Percentiles rank a stretch among this genome's conserved stretches.
Evolutionary conservation across 2,113 vertebrate species (phyloP).

Genomic region (Eleginops maclovinus): DNA sequence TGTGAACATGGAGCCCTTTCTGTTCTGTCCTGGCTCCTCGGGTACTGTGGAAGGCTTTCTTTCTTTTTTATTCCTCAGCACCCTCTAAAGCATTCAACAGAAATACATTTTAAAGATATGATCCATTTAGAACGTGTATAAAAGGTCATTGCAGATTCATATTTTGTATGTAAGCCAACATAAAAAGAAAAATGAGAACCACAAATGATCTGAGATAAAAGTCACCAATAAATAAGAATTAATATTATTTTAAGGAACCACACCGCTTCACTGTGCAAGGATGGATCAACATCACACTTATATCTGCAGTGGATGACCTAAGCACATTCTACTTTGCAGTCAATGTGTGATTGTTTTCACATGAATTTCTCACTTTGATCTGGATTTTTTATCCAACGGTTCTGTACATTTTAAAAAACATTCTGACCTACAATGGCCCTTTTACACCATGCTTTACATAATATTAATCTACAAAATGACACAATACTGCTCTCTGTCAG

Average conservation of each 20-base stretch:
- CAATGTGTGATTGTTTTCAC: background rate
- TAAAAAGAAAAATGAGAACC: no score
- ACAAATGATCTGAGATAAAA: background rate
- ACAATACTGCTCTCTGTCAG: background rate
- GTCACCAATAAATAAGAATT: no score
- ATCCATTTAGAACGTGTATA: background rate
- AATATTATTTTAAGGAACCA: no score
- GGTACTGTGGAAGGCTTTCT: slow-evolving; percentile 36
- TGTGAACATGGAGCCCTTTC: slow-evolving; percentile 74
- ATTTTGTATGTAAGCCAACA: no score
- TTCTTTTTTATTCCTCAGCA: slow-evolving; percentile 73
- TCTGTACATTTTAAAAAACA: background rate
- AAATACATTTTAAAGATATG: background rate
- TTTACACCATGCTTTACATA: no score
- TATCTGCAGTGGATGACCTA: background rate
- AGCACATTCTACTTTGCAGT: background rate
- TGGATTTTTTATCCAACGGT: no score
- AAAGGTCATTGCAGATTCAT: no score
- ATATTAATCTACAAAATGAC: background rate
- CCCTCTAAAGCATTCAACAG: slow-evolving; percentile 64
- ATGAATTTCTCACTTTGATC: background rate
- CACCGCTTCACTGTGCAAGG: no score
- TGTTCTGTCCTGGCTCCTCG: slow-evolving; percentile 53
- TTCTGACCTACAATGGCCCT: background rate
- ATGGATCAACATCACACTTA: background rate